Conservation (phyloP, 1,140 invertebrate genomes). For the Plutomurus gul region DNA sequence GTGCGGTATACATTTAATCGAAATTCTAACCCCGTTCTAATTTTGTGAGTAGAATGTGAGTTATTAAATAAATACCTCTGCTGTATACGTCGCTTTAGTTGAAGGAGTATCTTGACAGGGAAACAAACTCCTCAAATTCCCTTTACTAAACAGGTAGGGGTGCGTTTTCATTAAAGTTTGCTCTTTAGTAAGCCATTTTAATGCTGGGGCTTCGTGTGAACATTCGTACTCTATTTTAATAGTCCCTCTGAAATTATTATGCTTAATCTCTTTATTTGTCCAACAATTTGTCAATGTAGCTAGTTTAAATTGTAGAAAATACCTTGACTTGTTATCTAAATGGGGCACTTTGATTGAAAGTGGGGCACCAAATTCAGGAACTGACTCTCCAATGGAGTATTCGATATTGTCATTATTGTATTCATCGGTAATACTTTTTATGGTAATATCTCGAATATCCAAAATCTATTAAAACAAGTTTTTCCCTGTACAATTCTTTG, state of each 20-base stretch:
- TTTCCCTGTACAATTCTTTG: too few relatives aligned
- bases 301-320: too few relatives aligned
- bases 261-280: too few relatives aligned
- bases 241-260: neutral
- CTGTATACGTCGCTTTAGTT: conserved; percentile 84
- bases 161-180: conserved; percentile 62
- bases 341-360: neutral
- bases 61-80: conserved; percentile 66
- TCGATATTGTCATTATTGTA: neutral
- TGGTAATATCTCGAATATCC: neutral
- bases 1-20: neutral
- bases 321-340: too few relatives aligned
- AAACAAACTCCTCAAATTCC: conserved; percentile 70
- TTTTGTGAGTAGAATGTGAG: too few relatives aligned
- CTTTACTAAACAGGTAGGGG: conserved; percentile 92
- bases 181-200: conserved; percentile 73
- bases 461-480: neutral
- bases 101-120: conserved; percentile 93
- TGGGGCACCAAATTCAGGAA: neutral
- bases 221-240: conserved; percentile 76
- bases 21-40: too few relatives aligned
- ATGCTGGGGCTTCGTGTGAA: conserved; percentile 71
- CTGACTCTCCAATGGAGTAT: neutral
- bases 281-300: too few relatives aligned
- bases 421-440: neutral